phyloP scores from a whole-genome alignment of 2,888 invertebrate species.

The Baronia brevicornis region DNA sequence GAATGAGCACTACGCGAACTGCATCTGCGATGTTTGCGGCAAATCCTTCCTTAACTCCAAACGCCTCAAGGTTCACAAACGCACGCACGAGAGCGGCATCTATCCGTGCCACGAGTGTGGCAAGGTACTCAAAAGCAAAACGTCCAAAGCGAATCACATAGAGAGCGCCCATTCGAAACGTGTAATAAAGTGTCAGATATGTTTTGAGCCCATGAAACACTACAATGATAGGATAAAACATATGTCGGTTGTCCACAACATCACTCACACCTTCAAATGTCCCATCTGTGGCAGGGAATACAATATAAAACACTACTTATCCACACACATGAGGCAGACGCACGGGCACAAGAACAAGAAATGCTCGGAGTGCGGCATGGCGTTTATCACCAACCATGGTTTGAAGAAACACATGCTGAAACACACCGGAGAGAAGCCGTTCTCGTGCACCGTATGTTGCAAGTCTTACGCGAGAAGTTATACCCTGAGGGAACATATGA shows the following conservation, averaged over 20 bases:
- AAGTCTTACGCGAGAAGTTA: conserved; percentile 57
- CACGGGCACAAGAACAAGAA: conserved; percentile 63
- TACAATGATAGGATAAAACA: conserved; percentile 61
- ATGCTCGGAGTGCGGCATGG: conserved; percentile 62
- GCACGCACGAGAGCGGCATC: conserved; percentile 59
- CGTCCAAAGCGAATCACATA: conserved; percentile 51
- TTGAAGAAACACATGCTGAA: conserved; percentile 48
- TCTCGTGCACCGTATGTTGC: conserved; percentile 52
- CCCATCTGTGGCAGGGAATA: conserved; percentile 48
- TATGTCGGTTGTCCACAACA: conserved; percentile 55
- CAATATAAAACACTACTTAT: conserved; percentile 58
- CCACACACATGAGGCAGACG: conserved; percentile 58
- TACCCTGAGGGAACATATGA: conserved; percentile 53
- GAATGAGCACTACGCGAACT: conserved; percentile 66
- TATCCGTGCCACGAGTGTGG: conserved; percentile 52
- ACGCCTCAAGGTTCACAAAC: conserved; percentile 62
- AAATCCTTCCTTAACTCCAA: conserved; percentile 67
- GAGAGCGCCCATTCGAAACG: conserved; percentile 55
- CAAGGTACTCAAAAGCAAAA: conserved; percentile 51
- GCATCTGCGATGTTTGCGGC: conserved; percentile 67
- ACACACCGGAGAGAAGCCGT: conserved; percentile 47
- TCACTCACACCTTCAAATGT: conserved; percentile 56
- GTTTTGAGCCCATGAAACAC: conserved; percentile 58
- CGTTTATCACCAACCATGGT: conserved; percentile 55
- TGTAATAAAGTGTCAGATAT: conserved; percentile 53